phyloP scores from a whole-genome alignment of 1,140 invertebrate genomes.

The Caerostris darwini region DNA sequence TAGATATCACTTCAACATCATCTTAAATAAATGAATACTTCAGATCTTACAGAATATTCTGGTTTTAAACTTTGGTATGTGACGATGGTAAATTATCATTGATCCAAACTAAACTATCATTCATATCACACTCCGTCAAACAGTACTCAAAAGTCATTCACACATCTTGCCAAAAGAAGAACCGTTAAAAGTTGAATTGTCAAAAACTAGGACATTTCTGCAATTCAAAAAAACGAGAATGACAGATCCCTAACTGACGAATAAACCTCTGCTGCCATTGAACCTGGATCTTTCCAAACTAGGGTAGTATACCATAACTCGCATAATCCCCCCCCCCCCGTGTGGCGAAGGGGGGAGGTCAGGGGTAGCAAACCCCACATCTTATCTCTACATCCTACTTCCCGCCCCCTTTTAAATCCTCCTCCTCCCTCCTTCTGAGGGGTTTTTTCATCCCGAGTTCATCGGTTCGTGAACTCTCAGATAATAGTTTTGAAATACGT shows the following conservation, averaged over 20 bases:
- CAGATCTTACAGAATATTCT: no score
- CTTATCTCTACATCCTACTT: slow-evolving; percentile 39
- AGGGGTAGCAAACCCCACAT: background rate
- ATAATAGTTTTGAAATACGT: slow-evolving; percentile 61
- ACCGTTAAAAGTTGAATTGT: background rate
- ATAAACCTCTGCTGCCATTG: background rate
- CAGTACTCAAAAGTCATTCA: background rate
- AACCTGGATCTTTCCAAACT: slow-evolving; percentile 44
- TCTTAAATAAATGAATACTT: no score
- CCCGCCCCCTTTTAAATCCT: background rate
- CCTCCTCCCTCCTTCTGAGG: background rate
- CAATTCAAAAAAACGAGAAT: background rate
- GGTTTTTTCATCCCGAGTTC: slow-evolving; percentile 42
- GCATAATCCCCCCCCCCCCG: slow-evolving; percentile 18
- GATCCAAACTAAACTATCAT: no score
- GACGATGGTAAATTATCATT: no score
- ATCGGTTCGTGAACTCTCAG: slow-evolving; percentile 61
- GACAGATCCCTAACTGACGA: background rate
- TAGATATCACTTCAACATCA: no score
- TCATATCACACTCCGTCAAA: no score
- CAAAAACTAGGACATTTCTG: slow-evolving; percentile 18
- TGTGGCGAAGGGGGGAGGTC: slow-evolving; percentile 11
- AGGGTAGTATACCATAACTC: slow-evolving; percentile 60
- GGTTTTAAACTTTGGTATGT: no score
- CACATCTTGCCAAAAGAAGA: background rate